phyloP scores from a whole-genome alignment of 2,888 invertebrate species.

The Rhingia campestris region DNA sequence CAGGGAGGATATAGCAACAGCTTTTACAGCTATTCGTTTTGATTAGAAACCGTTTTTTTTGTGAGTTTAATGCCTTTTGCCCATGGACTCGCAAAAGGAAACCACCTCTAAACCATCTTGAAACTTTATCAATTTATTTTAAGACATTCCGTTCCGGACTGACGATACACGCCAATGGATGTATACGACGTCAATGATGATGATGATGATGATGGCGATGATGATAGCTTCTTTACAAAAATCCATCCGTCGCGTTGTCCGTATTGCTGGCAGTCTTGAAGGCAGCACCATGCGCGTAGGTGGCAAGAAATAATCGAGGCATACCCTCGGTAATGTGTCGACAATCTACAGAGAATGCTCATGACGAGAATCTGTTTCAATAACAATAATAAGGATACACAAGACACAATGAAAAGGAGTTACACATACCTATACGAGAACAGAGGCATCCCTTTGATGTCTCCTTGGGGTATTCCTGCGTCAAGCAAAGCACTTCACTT shows the following conservation, averaged over 20 bases:
- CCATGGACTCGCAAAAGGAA: constrained; percentile 11
- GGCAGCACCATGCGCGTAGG: constrained; percentile 35
- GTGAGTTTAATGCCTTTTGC: constrained; percentile 8
- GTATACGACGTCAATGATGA: background rate
- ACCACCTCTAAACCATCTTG: background rate
- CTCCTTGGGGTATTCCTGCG: constrained; percentile 19
- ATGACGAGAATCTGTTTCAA: constrained; percentile 46
- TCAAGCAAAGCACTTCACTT: constrained; percentile 44
- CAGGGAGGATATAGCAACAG: constrained; percentile 48
- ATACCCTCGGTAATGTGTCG: constrained; percentile 54
- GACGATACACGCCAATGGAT: constrained; percentile 16
- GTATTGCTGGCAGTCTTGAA: constrained; percentile 24
- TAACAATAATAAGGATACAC: constrained; percentile 13
- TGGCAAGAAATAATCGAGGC: constrained; percentile 39
- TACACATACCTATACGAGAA: background rate
- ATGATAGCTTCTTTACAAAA: constrained; percentile 44
- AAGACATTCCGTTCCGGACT: constrained; percentile 46
- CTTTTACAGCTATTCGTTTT: constrained; percentile 58
- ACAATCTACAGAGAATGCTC: constrained; percentile 42
- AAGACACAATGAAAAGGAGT: background rate
- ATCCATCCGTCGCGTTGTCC: constrained; percentile 41
- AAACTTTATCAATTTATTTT: constrained; percentile 67
- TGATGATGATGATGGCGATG: constrained; percentile 50
- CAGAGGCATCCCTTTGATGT: background rate
- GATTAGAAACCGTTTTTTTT: constrained; percentile 61